phyloP scores from a whole-genome alignment of 2,888 invertebrate genomes.

The Lasioglossum pauxillum region DNA sequence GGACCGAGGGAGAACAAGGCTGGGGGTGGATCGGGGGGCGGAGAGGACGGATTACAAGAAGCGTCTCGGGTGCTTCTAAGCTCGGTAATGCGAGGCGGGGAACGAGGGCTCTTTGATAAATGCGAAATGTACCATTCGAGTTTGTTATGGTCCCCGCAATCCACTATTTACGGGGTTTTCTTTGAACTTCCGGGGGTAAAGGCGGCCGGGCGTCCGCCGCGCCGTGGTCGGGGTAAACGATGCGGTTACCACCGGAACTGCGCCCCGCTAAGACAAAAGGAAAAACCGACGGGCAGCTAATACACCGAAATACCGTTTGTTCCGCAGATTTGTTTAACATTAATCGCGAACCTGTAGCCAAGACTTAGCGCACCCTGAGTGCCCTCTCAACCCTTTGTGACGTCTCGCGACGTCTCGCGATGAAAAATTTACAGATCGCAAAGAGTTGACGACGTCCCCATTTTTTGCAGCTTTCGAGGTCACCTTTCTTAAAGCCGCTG shows the following conservation, averaged over 20 bases:
- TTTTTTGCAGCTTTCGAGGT: neutral
- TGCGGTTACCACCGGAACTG: slow-evolving; percentile 64
- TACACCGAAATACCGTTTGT: slow-evolving; percentile 36
- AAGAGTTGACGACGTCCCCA: neutral
- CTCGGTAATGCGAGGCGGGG: slow-evolving; percentile 69
- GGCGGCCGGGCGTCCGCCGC: slow-evolving; percentile 39
- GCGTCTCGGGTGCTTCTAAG: slow-evolving; percentile 72
- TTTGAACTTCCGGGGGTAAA: slow-evolving; percentile 69
- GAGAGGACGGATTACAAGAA: slow-evolving; percentile 74
- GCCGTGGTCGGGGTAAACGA: slow-evolving; percentile 61
- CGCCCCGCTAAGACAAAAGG: slow-evolving; percentile 28
- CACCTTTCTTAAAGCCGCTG: neutral
- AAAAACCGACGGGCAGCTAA: slow-evolving; percentile 26
- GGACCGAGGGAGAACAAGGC: slow-evolving; percentile 12
- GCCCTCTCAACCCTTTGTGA: neutral
- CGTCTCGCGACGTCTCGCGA: neutral
- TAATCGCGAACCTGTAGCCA: slow-evolving; percentile 4
- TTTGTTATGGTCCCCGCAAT: slow-evolving; percentile 74
- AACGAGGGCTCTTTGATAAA: slow-evolving; percentile 75
- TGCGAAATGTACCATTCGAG: slow-evolving; percentile 75
- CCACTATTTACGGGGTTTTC: slow-evolving; percentile 73
- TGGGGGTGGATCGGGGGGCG: slow-evolving; percentile 35
- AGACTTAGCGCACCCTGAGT: neutral
- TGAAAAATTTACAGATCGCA: neutral
- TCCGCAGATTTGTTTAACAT: slow-evolving; percentile 30